Conservation (phyloP, 1,140 invertebrate genomes). For the Leptopilina clavipes region DNA sequence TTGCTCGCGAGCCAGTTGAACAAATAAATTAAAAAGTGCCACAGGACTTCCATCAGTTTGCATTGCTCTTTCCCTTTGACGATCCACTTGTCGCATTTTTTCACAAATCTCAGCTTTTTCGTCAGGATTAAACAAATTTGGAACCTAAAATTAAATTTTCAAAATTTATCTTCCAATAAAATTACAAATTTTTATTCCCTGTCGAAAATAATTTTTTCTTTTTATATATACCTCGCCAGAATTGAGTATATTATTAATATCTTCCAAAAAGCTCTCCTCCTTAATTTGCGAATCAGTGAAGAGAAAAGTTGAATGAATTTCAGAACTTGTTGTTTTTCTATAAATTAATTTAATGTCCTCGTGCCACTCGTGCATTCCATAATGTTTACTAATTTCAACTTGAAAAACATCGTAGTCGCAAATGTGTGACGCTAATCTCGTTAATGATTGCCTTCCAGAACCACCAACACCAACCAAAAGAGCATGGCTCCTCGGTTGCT, state of each 20-base stretch:
- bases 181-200: too few relatives aligned
- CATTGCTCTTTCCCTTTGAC: constrained; percentile 90
- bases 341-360: constrained; percentile 92
- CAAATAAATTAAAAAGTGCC: constrained; percentile 95
- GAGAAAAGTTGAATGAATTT: constrained; percentile 92
- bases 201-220: too few relatives aligned
- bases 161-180: not conserved
- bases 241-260: constrained; percentile 95
- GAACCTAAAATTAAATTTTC: constrained; percentile 75
- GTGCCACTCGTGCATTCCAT: constrained; percentile 89
- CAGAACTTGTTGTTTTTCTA: constrained; percentile 85
- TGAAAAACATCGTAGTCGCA: constrained; percentile 94
- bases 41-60: constrained; percentile 94
- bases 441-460: constrained; percentile 92
- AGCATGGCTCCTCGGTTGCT: constrained; percentile 91
- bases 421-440: constrained; percentile 92
- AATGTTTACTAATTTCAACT: constrained; percentile 93
- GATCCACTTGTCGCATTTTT: constrained; percentile 93
- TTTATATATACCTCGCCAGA: constrained; percentile 84
- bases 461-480: constrained; percentile 93
- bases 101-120: constrained; percentile 95
- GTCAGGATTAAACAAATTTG: constrained; percentile 91
- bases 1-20: constrained; percentile 92
- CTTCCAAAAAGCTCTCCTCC: constrained; percentile 94
- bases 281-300: constrained; percentile 95